Percentiles rank a stretch among this genome's conserved stretches.
Evolutionary conservation across 2,888 invertebrate species (phyloP).

Genomic region (Auanema sp.): DNA sequence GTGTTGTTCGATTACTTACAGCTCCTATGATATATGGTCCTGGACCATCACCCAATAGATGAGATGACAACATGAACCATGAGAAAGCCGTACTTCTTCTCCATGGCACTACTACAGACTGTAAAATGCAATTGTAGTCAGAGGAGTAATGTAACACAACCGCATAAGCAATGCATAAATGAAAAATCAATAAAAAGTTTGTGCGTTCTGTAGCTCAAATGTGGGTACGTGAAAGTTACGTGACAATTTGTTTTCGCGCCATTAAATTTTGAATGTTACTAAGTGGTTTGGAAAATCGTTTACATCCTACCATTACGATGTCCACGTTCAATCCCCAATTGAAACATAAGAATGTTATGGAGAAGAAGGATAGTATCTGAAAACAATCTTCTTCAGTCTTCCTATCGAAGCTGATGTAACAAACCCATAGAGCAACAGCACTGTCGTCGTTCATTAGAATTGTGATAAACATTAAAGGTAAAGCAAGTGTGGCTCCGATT

Average conservation of each 20-base stretch:
- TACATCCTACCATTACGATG: conserved; percentile 71
- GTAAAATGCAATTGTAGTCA: conserved; percentile 69
- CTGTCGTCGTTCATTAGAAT: conserved; percentile 13
- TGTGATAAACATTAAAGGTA: conserved; percentile 70
- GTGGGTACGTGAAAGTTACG: no score
- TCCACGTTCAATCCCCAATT: conserved; percentile 99
- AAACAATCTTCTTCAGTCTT: conserved; percentile 25
- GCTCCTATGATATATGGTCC: conserved; percentile 91
- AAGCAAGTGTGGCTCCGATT: conserved; percentile 80
- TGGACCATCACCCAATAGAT: conserved; percentile 96
- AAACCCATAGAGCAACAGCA: conserved; percentile 18
- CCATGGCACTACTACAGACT: conserved; percentile 95
- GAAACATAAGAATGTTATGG: conserved; percentile 78
- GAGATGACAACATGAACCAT: conserved; percentile 92
- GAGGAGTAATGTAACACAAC: no score
- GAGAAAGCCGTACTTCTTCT: conserved; percentile 94
- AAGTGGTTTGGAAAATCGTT: no score
- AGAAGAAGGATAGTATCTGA: conserved; percentile 67
- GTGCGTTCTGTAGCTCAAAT: no score
- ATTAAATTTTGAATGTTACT: no score
- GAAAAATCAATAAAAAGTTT: no score
- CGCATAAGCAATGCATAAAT: no score
- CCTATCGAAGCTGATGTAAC: not conserved
- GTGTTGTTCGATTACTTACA: conserved; percentile 25
- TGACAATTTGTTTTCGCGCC: no score